Evolutionary conservation across 2,888 invertebrate species (phyloP), one percentile per base, ranked within the genome.

Genomic region (Autographa gamma): DNA sequence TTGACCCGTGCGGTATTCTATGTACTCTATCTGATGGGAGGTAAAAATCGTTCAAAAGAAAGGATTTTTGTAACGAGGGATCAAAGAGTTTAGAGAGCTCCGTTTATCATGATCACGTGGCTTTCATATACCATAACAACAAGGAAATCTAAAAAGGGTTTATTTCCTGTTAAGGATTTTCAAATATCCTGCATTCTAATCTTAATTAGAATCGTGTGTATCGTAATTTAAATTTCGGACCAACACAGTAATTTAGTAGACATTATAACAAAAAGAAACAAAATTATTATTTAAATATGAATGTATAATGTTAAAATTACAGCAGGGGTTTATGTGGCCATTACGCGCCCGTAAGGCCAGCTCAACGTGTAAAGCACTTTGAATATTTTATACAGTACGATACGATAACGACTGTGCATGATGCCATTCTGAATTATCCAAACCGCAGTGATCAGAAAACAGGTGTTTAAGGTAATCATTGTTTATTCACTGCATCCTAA

Each of bases 81-180:
- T 77, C 76, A 75, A 78, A 66, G 66, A 31, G 41, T 60, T 66
- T 19, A 32, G 38, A 79, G 63, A 56, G 38, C 54, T 19, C 59
- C 60, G 34, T 66, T 48, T 11, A 18, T 7, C 9, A 60, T 11
- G 38, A 38, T 38, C 38, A 38, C 38, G 38, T 38, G 38, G 38
- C 38, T 74, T 73, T 59, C 52, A 16, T 48, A 8, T 54, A 13
- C 9, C 43, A 13, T 41, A 34, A 32, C 16, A 18, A 32, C 31
- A 62, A 61, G 19, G 38, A 31, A n/a, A 61, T 19, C 14, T 48
- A 48, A 48, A 48, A 48, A 48, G n/a, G 48, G n/a, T 48, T 48
- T 48, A 48, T n/a, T 48, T n/a, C 48, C 4, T n/a, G n/a, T n/a
- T 48, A 48, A n/a, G 48, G 48, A 48, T n/a, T 48, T 48, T 48